phyloP scores from a whole-genome alignment of 2,113 vertebrate species.

The Tylochromis polylepis region DNA sequence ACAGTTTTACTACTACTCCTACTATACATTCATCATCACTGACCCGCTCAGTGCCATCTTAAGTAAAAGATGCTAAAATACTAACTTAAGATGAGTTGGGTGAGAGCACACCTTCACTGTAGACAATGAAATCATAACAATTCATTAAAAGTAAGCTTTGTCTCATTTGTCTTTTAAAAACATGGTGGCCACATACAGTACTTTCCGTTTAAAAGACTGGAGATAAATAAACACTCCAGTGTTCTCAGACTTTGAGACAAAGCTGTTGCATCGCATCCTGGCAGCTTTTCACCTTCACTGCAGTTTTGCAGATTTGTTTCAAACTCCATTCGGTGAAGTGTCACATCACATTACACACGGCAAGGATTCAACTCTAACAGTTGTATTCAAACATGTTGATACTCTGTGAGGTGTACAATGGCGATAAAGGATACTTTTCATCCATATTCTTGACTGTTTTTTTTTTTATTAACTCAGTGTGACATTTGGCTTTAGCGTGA shows the following conservation, averaged over 20 bases:
- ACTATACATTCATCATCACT: not conserved
- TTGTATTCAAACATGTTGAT: not conserved
- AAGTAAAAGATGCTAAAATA: not conserved
- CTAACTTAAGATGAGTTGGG: not conserved
- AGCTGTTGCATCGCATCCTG: not conserved
- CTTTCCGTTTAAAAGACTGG: not conserved
- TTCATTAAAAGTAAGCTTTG: not conserved
- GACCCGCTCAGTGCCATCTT: not conserved
- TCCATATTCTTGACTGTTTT: not conserved
- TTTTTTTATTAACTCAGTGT: not conserved
- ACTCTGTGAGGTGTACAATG: not conserved
- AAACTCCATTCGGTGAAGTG: not conserved
- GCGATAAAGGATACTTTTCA: not conserved
- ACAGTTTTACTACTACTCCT: not conserved
- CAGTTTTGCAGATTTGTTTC: not conserved
- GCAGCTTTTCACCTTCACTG: not conserved
- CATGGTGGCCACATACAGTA: not conserved
- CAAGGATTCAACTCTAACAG: not conserved
- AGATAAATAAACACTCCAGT: not conserved
- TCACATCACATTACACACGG: not conserved
- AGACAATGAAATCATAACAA: not conserved
- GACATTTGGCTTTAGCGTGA: not conserved
- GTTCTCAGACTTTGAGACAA: not conserved
- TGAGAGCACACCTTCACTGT: not conserved
- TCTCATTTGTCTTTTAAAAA: not conserved